Base-by-base conservation (phyloP, 2,797 vertebrate species). In the Calcarius lapponicus region DNA sequence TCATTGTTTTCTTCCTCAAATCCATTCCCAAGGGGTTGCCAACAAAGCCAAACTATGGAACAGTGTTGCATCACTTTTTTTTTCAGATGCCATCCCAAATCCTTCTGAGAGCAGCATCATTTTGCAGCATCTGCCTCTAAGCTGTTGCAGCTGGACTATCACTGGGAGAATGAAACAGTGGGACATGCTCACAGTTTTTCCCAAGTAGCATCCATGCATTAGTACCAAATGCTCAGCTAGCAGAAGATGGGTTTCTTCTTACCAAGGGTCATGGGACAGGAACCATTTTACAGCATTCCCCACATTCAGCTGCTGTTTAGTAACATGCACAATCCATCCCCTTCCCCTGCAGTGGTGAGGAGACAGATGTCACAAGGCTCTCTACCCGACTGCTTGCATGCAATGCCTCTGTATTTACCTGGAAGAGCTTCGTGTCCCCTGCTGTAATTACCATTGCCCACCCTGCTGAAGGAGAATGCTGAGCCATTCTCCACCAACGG, bases 401-500 rank as follows among this genome's bases (percentile, higher is more conserved):
- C 12, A 13, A 13, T 61, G 34, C 14, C 7, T 20, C 7, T 24
- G 36, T 47, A 14, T 38, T 65, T 34, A 25, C 11, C 29, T 61
- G 10, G 29, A 84, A 51, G 18, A 40, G 3, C 25, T 79, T 64
- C 15, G 13, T 8, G 4, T 48, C 9, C 10, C 14, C 24, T 51
- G 18, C 38, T 69, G 13, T n/a, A 62, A 38, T 40, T 83, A 28
- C 21, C 3, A 1, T 3, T 31, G 5, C 31, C 21, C 2, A 3
- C 29, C 48, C 11, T 25, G 19, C 43, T 25, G 50, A 29, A 56
- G 26, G 7, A 57, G 42, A 38, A 56, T 34, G 15, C 15, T 67
- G 38, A 22, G 8, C 15, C 2, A 0, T 51, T 80, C 31, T 28
- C 9, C 42, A 32, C 26, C 0, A 0, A 19, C 13, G 20, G 25